Evolutionary conservation across 2,888 invertebrate species (phyloP).

Genomic region (Cremastinae sp.): DNA sequence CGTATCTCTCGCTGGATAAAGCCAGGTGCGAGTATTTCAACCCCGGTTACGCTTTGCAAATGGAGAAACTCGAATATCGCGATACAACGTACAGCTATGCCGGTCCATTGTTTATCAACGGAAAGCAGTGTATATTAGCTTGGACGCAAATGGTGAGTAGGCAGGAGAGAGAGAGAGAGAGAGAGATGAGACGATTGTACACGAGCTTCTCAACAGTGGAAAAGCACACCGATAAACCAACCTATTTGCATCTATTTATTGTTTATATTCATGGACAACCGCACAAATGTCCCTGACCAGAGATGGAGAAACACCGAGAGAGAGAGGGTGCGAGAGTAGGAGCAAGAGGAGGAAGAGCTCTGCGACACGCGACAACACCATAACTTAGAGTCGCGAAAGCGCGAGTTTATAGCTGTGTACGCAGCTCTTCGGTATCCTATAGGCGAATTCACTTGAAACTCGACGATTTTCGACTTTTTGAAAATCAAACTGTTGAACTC

Average conservation of each 20-base stretch:
- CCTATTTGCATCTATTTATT: constrained; percentile 64
- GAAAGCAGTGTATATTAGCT: constrained; percentile 30
- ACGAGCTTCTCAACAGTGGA: constrained; percentile 36
- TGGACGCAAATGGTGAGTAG: not conserved
- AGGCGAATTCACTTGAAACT: no score
- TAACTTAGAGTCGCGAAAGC: constrained; percentile 56
- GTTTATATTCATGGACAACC: constrained; percentile 58
- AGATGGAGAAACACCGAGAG: constrained; percentile 21
- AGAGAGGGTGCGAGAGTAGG: constrained; percentile 18
- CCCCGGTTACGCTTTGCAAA: not conserved
- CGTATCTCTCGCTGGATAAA: constrained; percentile 23
- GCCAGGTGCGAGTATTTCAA: constrained; percentile 21
- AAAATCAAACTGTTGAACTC: no score
- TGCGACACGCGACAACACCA: constrained; percentile 60
- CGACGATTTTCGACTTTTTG: not conserved
- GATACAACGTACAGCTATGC: constrained; percentile 32
- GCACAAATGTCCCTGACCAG: constrained; percentile 12
- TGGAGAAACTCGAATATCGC: constrained; percentile 26
- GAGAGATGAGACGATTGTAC: not conserved
- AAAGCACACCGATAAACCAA: constrained; percentile 58
- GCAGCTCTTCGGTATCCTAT: no score
- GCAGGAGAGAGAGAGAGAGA: not conserved
- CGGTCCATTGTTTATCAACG: constrained; percentile 22
- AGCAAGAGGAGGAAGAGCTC: constrained; percentile 32
- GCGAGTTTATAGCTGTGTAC: not conserved